phyloP scores from a whole-genome alignment of 1,140 invertebrate genomes.

The Conus betulinus region DNA sequence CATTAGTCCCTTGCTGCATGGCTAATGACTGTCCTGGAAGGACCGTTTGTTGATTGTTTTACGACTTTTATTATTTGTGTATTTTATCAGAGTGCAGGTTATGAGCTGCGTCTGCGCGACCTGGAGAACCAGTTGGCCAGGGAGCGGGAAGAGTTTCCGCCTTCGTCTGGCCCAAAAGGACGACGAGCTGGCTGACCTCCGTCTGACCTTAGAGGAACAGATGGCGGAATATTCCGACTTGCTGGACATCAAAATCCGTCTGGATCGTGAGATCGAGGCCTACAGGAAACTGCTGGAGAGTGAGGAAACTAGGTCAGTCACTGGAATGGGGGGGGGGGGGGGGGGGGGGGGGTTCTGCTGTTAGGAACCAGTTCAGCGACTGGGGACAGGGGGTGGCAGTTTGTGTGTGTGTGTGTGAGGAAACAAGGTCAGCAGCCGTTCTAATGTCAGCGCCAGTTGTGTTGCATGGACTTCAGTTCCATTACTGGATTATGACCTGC shows the following conservation, averaged over 20 bases:
- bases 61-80: too few relatives aligned
- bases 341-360: too few relatives aligned
- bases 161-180: constrained; percentile 84
- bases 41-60: too few relatives aligned
- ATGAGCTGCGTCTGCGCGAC: constrained; percentile 81
- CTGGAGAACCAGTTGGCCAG: constrained; percentile 87
- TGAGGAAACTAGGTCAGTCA: constrained; percentile 82
- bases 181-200: constrained; percentile 86
- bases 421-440: not conserved
- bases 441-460: not conserved
- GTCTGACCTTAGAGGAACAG: constrained; percentile 89
- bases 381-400: too few relatives aligned
- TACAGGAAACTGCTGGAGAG: constrained; percentile 93
- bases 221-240: constrained; percentile 96
- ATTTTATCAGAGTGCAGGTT: constrained; percentile 58
- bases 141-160: constrained; percentile 84
- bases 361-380: too few relatives aligned
- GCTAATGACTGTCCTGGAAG: too few relatives aligned
- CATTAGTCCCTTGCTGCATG: too few relatives aligned
- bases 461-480: not conserved
- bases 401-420: too few relatives aligned
- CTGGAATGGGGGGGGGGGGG: too few relatives aligned
- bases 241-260: constrained; percentile 95
- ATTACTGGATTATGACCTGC: too few relatives aligned
- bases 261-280: constrained; percentile 97